Conservation (phyloP, 2,797 vertebrate genomes). For the Vespertilio murinus region DNA sequence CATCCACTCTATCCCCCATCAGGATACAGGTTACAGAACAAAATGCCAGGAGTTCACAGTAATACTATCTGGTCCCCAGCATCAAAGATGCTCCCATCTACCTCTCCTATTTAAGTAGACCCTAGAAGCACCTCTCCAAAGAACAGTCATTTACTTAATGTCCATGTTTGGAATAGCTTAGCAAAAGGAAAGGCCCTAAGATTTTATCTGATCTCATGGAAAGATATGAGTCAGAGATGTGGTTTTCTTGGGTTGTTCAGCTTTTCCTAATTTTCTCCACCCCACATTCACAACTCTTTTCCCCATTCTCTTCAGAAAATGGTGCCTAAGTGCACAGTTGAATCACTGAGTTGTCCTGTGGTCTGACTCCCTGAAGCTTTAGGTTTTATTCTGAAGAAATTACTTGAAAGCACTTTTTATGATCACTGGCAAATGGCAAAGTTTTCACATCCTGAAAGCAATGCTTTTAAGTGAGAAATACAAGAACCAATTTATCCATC, state of each 20-base stretch:
- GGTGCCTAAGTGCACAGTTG: neutral
- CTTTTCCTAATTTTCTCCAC: neutral
- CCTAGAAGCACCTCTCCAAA: neutral
- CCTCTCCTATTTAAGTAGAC: neutral
- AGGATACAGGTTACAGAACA: neutral
- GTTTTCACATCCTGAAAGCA: slow-evolving; percentile 40
- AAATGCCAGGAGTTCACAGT: neutral
- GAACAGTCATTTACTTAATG: neutral
- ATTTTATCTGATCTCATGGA: neutral
- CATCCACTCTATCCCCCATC: neutral
- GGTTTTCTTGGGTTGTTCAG: neutral
- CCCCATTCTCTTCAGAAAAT: neutral
- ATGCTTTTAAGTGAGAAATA: slow-evolving; percentile 44
- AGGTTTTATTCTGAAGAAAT: slow-evolving; percentile 21
- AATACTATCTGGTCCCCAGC: neutral
- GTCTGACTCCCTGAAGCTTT: neutral
- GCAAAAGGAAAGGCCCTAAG: neutral
- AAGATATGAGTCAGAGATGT: neutral
- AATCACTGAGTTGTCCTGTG: slow-evolving; percentile 1
- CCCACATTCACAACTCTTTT: neutral
- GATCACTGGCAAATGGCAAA: slow-evolving; percentile 23
- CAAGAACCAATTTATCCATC: slow-evolving; percentile 31
- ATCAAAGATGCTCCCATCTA: neutral
- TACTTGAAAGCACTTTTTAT: slow-evolving; percentile 28
- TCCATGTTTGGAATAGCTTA: neutral